phyloP scores from a whole-genome alignment of 2,797 vertebrate species.

The Pipistrellus pipistrellus region DNA sequence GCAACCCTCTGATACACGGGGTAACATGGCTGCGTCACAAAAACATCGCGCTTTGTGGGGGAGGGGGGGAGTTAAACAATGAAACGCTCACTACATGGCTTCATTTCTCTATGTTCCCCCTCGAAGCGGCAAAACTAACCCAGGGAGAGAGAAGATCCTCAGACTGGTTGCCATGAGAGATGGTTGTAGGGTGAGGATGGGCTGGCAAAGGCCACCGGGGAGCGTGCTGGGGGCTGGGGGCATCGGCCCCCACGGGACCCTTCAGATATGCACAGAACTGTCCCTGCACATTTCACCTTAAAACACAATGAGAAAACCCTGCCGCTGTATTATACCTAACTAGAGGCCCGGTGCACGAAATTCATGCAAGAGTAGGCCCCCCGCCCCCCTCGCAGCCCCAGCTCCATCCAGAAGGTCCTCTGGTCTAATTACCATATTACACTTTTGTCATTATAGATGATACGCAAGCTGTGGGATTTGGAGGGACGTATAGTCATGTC shows the following conservation, averaged over 20 bases:
- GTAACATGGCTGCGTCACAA: fast-evolving
- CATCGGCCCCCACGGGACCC: fast-evolving
- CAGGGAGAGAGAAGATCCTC: background rate
- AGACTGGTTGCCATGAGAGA: background rate
- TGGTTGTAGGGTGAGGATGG: fast-evolving
- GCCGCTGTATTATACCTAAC: background rate
- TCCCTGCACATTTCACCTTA: too few relatives aligned
- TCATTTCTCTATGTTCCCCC: background rate
- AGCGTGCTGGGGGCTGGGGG: too few relatives aligned
- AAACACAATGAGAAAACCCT: background rate
- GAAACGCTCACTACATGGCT: fast-evolving
- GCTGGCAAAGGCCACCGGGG: fast-evolving
- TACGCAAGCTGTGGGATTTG: fast-evolving
- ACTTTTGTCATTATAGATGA: too few relatives aligned
- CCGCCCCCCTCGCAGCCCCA: too few relatives aligned
- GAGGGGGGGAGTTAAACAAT: fast-evolving
- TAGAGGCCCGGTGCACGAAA: too few relatives aligned
- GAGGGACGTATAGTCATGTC: fast-evolving
- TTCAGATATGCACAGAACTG: fast-evolving
- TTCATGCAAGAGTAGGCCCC: too few relatives aligned
- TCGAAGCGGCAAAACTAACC: background rate
- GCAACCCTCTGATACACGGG: fast-evolving
- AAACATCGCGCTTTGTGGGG: fast-evolving
- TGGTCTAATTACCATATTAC: too few relatives aligned
- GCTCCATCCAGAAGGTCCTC: too few relatives aligned